Conservation (phyloP, 2,888 invertebrate species). For the Capitulum mitella region DNA sequence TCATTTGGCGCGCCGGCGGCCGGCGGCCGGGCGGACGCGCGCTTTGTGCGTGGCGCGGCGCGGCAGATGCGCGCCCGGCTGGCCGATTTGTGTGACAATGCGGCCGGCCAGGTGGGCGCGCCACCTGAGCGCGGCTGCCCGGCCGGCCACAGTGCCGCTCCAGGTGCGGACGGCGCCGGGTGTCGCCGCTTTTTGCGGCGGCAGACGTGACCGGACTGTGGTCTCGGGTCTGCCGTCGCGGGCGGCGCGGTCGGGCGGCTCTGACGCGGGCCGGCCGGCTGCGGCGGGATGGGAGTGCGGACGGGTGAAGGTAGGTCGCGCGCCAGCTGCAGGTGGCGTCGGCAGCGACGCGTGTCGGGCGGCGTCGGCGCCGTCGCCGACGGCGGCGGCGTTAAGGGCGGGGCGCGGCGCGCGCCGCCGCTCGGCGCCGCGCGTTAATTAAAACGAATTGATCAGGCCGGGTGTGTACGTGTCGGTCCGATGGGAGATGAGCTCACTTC, state of each 20-base stretch:
- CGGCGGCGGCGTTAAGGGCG: too few species aligned
- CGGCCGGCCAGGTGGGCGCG: constrained; percentile 1
- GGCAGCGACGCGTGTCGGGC: too few species aligned
- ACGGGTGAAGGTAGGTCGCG: too few species aligned
- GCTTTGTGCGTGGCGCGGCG: not conserved
- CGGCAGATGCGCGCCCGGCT: not conserved
- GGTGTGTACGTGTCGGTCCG: not conserved
- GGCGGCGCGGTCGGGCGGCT: too few species aligned
- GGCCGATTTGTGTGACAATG: constrained; percentile 10
- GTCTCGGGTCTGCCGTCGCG: too few species aligned
- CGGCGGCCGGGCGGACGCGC: not conserved
- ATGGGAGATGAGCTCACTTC: not conserved
- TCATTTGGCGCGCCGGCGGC: not conserved
- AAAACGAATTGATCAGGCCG: constrained; percentile 17
- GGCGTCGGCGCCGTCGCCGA: too few species aligned
- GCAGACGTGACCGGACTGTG: not conserved
- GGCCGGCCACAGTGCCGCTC: not conserved
- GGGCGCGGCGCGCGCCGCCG: too few species aligned
- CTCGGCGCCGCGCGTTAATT: not conserved
- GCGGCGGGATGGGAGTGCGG: too few species aligned
- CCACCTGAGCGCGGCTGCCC: too few species aligned
- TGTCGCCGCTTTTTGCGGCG: not conserved
- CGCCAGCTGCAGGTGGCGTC: too few species aligned
- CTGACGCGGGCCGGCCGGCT: too few species aligned
- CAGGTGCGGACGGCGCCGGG: not conserved